Percentiles rank a stretch among this genome's conserved stretches.
Evolutionary conservation across 2,113 vertebrate genomes (phyloP).

Genomic region (Perca fluviatilis): DNA sequence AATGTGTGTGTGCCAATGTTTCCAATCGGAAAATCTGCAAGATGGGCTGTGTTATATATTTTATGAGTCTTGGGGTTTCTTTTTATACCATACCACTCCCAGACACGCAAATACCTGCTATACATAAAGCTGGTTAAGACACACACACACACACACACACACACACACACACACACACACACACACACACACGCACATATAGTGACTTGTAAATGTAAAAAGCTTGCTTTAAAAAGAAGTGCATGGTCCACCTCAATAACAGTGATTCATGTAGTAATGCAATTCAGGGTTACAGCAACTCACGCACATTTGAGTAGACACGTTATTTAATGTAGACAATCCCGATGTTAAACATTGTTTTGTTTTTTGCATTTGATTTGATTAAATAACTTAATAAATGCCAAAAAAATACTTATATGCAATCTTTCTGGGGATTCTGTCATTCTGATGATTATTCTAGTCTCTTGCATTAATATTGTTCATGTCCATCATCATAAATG

Average conservation of each 20-base stretch:
- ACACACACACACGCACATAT: no score
- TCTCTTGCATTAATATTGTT: conserved; percentile 28
- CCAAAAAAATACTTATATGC: not conserved
- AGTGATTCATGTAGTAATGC: conserved; percentile 31
- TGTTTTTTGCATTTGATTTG: not conserved
- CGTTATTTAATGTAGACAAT: conserved; percentile 8
- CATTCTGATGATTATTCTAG: conserved; percentile 9
- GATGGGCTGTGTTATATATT: conserved; percentile 75
- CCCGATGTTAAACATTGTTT: not conserved
- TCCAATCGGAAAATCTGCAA: conserved; percentile 76
- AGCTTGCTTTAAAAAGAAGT: conserved; percentile 52
- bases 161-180: no score
- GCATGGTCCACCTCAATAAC: conserved; percentile 8
- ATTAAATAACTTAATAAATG: not conserved
- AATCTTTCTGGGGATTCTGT: not conserved
- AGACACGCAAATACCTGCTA: conserved; percentile 71
- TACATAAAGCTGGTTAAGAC: conserved; percentile 79
- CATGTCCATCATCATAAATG: conserved; percentile 30
- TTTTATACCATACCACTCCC: conserved; percentile 73
- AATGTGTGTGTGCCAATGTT: conserved; percentile 59
- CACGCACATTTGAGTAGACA: conserved; percentile 32
- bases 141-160: conserved; percentile 27
- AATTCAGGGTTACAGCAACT: conserved; percentile 10
- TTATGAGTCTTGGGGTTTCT: conserved; percentile 74
- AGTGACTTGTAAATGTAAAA: conserved; percentile 60